phyloP scores from a whole-genome alignment of 64 coral and sea anemone species.

The Pocillopora damicornis region DNA sequence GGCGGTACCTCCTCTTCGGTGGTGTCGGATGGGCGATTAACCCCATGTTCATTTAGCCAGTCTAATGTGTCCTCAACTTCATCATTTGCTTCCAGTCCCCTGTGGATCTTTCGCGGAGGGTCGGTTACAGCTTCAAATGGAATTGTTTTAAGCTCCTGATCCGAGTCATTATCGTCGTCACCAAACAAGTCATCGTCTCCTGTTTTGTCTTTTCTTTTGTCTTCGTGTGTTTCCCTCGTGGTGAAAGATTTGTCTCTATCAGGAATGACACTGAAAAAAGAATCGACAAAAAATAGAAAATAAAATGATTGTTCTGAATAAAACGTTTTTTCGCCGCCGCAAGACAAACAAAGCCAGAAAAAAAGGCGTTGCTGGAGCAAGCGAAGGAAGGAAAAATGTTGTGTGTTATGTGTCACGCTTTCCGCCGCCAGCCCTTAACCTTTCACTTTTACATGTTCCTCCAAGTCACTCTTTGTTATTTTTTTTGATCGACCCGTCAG shows the following conservation, averaged over 20 bases:
- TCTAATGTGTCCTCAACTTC: slow-evolving; percentile 20
- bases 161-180: not conserved
- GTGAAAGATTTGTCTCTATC: not conserved
- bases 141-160: not conserved
- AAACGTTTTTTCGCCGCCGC: too few relatives aligned
- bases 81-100: slow-evolving; percentile 5
- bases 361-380: too few relatives aligned
- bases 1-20: too few relatives aligned
- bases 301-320: too few relatives aligned
- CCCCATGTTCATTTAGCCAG: slow-evolving; percentile 4
- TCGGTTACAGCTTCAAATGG: not conserved
- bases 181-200: not conserved
- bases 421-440: too few relatives aligned
- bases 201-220: not conserved
- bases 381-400: too few relatives aligned
- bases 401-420: too few relatives aligned
- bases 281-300: not conserved
- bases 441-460: too few relatives aligned
- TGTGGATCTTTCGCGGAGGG: slow-evolving; percentile 1
- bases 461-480: too few relatives aligned
- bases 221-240: not conserved
- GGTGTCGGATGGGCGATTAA: not conserved
- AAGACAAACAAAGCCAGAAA: too few relatives aligned
- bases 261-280: not conserved
- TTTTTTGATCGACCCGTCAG: too few relatives aligned